A percentile compares a stretch with the other conserved stretches of the same genome.
phyloP scores from a whole-genome alignment of 2,888 invertebrate genomes.

The Erebia palarica region DNA sequence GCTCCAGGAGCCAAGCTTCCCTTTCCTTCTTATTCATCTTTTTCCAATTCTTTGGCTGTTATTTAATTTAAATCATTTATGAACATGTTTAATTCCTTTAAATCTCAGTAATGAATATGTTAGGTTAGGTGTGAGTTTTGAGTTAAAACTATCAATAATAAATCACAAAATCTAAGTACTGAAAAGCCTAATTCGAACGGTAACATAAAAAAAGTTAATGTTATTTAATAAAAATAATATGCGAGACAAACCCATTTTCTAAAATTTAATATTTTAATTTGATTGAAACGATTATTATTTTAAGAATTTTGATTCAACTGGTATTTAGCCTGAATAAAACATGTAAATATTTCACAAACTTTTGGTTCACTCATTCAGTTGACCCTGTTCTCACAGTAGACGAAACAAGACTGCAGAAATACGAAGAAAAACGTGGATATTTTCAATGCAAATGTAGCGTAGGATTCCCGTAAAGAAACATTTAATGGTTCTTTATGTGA shows the following conservation, averaged over 20 bases:
- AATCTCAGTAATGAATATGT: background rate
- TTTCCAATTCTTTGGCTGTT: slow-evolving; percentile 73
- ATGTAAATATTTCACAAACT: background rate
- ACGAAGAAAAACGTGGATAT: background rate
- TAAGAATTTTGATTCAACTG: background rate
- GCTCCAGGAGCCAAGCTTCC: slow-evolving; percentile 61
- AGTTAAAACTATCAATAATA: background rate
- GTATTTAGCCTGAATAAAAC: background rate
- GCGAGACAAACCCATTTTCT: no score
- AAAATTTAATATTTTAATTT: no score
- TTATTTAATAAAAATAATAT: no score
- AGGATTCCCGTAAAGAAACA: background rate
- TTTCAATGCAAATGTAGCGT: background rate
- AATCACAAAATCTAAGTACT: no score
- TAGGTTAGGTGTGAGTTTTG: no score
- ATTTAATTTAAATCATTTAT: slow-evolving; percentile 24
- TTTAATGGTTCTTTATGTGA: background rate
- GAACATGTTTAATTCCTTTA: background rate
- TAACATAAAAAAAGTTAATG: no score
- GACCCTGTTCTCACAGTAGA: background rate
- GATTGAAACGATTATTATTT: no score
- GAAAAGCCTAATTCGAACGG: no score
- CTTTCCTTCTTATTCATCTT: slow-evolving; percentile 68
- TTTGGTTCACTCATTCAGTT: background rate
- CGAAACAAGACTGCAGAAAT: background rate